Evolutionary conservation across 2,797 vertebrate species (phyloP), one percentile per base, ranked within the genome.

Genomic region (Girardinus metallicus): DNA sequence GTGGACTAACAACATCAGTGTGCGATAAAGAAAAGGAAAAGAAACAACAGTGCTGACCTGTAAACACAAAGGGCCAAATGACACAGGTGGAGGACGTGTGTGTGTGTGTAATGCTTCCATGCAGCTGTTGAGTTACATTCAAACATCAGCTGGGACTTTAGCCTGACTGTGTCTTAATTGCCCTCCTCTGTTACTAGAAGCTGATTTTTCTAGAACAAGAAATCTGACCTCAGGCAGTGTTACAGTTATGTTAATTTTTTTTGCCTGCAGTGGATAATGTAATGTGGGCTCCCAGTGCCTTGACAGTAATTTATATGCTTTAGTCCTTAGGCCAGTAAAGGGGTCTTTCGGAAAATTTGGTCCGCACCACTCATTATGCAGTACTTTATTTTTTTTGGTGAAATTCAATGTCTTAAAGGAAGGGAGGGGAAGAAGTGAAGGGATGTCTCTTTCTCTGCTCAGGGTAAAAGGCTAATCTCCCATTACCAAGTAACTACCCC

Each of bases 231-330:
- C 80, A 1, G 91, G 91, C 87, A 80, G 85, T 80, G 83, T 92
- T 91, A 91, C 90, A 91, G 86, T 92, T 92, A 90, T 90, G 88
- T 66, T 83, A 90, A 93, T 92, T 90, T 92, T 92, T 89, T 84
- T 15, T 0, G 21, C 88, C 89, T 88, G 87, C 88, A 83, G 81
- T 77, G 84, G 82, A 79, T 87, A 88, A 87, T 89, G 81, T 86
- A 85, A 90, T 87, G 88, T 85, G 72, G 55, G 73, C 85, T 88
- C 85, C 87, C 77, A 60, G 74, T 85, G 85, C 49, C 84, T 83
- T 86, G 86, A 91, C 85, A 89, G 82, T 68, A 71, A 86, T 90
- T 90, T 88, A 70, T 85, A 77, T 80, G 78, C 71, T 36, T 76
- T 74, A 47, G 79, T 91, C 80, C 88, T 74, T 55, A 73, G 84